Evolutionary conservation across 2,113 vertebrate genomes (phyloP), one percentile per base, ranked within the genome.

Genomic region (Albula glossodonta): DNA sequence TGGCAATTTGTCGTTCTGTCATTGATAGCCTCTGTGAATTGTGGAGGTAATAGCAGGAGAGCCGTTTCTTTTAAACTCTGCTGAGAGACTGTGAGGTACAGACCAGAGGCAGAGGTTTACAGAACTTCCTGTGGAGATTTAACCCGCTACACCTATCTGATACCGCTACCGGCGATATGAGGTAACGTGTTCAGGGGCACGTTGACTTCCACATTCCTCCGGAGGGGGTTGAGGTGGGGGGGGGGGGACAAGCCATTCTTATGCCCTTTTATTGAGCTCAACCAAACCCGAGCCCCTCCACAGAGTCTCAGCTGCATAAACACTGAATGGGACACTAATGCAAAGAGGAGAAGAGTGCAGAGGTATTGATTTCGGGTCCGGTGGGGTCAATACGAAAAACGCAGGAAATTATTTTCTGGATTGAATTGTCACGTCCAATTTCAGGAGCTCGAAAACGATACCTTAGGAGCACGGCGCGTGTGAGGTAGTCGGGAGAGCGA

Each of bases 401-500:
- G 17, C 19, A 17, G 19, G 13, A 22, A 70, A 3, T 70, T 70
- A 70, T 70, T 70, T 70, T 70, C 63, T 2, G 63, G 19, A 70
- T 70, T 70, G 19, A 70, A 70, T 70, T n/a, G 63, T 70, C 63
- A 70, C 63, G 1, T 70, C 63, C 1, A 70, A n/a, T 7, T n/a
- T 22, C 7, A 19, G 22, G 19, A 6, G 19, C 4, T 2, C 56
- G 63, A 70, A 70, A 70, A 17, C 4, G 63, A 70, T n/a, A 70
- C 53, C 53, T 41, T 41, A 41, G 31, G 31, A 41, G 31, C 31
- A 41, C 0, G 56, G 11, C 8, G 63, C 22, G 22, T 22, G 63
- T 22, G 66, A 81, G 77, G 89, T 87, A 80, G 85, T 83, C 49
- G 22, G 84, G 81, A 80, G 87, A 52, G 83, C 13, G 17, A 74